These are phyloP conservation scores for Chelidonichthys spinosus DNA, from an alignment of 2,797 vertebrate species.

Conservation along the genomic window DNA sequence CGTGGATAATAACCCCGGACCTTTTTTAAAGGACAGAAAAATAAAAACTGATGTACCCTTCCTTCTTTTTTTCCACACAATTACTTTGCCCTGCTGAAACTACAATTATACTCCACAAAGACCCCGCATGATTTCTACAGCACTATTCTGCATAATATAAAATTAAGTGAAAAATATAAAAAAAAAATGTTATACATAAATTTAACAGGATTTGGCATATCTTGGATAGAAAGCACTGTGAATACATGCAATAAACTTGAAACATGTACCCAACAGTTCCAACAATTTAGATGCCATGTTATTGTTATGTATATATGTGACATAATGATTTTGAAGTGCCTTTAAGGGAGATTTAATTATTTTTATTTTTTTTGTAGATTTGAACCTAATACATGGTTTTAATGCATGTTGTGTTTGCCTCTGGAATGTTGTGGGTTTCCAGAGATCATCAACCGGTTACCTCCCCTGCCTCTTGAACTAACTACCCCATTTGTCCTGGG, in stretches of 20 bases:
- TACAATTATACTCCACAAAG: slow-evolving; percentile 40
- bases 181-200: background rate
- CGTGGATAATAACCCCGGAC: slow-evolving; percentile 40
- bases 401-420: slow-evolving; percentile 12
- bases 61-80: slow-evolving; percentile 33
- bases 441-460: slow-evolving; percentile 47
- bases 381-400: background rate
- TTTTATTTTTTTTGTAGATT: background rate
- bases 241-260: slow-evolving; percentile 11
- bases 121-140: slow-evolving; percentile 38
- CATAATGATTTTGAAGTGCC: background rate
- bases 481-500: slow-evolving; percentile 44
- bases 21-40: slow-evolving; percentile 28
- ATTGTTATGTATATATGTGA: background rate
- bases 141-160: slow-evolving; percentile 34
- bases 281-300: background rate
- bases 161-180: slow-evolving; percentile 15
- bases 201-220: slow-evolving; percentile 30
- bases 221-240: slow-evolving; percentile 25
- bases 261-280: background rate
- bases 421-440: slow-evolving; percentile 20
- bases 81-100: slow-evolving; percentile 34
- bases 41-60: slow-evolving; percentile 32
- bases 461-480: slow-evolving; percentile 46
- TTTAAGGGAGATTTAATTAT: slow-evolving; percentile 10